Base-by-base conservation (phyloP, 23 tunicate genomes). In the Halocynthia aurantium region DNA sequence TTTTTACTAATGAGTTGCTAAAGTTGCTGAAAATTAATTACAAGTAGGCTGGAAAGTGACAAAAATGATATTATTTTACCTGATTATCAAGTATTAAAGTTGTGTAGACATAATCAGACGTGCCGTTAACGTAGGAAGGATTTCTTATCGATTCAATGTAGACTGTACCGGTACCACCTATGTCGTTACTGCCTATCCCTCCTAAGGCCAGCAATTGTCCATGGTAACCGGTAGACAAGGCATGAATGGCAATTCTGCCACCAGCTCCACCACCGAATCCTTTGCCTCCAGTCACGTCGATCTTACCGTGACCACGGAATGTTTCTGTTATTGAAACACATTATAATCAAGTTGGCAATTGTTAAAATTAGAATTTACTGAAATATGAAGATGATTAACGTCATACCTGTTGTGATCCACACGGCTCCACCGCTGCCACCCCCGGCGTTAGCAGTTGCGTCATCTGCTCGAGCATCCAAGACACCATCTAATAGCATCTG, bases 221-320 rank as follows among this genome's bases (percentile, higher is more conserved):
- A 0, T 68, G 68, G 69, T 11, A 76, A 56, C 44, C 67, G 61
- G 51, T 57, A n/a, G 44, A 67, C 17, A 52, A 22, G 7, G 57
- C 80, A 55, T 76, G 80, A 76, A 76, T 67, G 61, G 80, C 80
- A 22, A 76, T 76, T 68, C 80, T 76, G 6, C 80, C 80, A 17
- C 80, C 80, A 22, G 80, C 80, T 52, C 80, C 80, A 5, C 80
- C 80, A 22, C 80, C 80, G 67, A 31, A 56, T 8, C 80, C 80
- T 11, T 57, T 51, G 31, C 80, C 80, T 10, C 80, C 80, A 57
- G 67, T 76, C 68, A 76, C 80, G 61, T 76, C 80, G 40, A 76
- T 76, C 50, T 57, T n/a, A n/a, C 80, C 80, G 15, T 76, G 80
- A 7, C 80, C 80, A 67, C 61, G 60, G 8, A 68, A 76, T 10